Evolutionary conservation across 2,888 invertebrate genomes (phyloP).

Genomic region (Sarcophaga variegata): DNA sequence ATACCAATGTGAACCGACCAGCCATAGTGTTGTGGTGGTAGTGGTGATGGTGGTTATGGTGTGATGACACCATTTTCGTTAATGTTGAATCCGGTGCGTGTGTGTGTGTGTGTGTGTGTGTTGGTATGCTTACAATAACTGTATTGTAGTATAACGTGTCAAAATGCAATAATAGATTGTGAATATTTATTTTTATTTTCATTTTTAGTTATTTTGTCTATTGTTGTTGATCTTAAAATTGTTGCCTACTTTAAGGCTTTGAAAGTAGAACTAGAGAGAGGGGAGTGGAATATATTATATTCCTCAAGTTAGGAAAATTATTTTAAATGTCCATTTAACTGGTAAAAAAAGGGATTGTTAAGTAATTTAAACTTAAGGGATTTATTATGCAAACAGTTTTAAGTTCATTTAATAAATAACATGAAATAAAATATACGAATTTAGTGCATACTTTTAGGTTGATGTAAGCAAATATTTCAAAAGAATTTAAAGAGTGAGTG

Average conservation of each 20-base stretch:
- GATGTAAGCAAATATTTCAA: too few species aligned
- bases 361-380: too few species aligned
- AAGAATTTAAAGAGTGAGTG: too few species aligned
- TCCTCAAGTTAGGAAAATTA: neutral
- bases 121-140: neutral
- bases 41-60: neutral
- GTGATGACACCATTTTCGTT: neutral
- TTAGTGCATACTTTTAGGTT: neutral
- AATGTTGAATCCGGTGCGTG: neutral
- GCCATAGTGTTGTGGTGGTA: too few species aligned
- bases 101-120: neutral
- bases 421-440: neutral
- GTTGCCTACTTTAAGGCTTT: neutral
- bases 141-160: conserved; percentile 48
- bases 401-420: neutral
- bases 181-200: neutral
- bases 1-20: too few species aligned
- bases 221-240: neutral
- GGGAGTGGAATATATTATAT: too few species aligned
- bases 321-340: neutral
- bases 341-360: too few species aligned
- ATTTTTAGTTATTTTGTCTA: neutral
- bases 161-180: conserved; percentile 45
- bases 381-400: neutral
- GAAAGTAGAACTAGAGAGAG: neutral